Base-by-base conservation (phyloP, 1,140 invertebrate genomes). In the Stenopsyche tienmushanensis region DNA sequence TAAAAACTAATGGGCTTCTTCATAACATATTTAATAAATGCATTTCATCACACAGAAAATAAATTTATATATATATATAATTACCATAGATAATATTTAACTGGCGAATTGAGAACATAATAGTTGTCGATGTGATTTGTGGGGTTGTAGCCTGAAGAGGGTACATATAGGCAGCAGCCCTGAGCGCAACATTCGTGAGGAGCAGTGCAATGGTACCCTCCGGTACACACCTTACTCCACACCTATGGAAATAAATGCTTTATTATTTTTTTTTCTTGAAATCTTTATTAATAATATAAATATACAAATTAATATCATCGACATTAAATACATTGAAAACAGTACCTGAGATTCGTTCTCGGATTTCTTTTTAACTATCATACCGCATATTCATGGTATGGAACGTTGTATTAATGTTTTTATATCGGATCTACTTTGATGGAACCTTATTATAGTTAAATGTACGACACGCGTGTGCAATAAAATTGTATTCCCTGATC, bases 71-170 rank as follows among this genome's bases (percentile, higher is more conserved):
- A 25, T 1, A 26, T 1, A 20, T 3, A 24, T 15, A 23, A 45
- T 62, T 49, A 70, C 68, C 64, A 64, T 62, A 70, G 25, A 39
- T 70, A 70, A 20, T 67, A 66, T 60, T 70, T 70, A 53, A 70
- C 64, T 17, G 69, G 65, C 7, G 65, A 50, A 52, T 26, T 70
- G 62, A 70, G 49, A 34, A 59, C 53, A 53, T 65, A 69, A 53
- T 65, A 59, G 13, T 50, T 52, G 17, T 69, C 63, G 44, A 65
- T 15, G 2, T 50, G 29, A 17, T 59, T 62, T 8, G 55, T 63
- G 17, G 68, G 68, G 10, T 53, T 44, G 45, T 66, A 39, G 1
- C 34, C 54, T 13, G 65, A 52, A 1, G 65, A 44, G 3, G 58
- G 47, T 21, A 58, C 49, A 10, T 65, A 66, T 17, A 65, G 57